Evolutionary conservation across 2,113 vertebrate genomes (phyloP).

Genomic region (Laterallus jamaicensis): DNA sequence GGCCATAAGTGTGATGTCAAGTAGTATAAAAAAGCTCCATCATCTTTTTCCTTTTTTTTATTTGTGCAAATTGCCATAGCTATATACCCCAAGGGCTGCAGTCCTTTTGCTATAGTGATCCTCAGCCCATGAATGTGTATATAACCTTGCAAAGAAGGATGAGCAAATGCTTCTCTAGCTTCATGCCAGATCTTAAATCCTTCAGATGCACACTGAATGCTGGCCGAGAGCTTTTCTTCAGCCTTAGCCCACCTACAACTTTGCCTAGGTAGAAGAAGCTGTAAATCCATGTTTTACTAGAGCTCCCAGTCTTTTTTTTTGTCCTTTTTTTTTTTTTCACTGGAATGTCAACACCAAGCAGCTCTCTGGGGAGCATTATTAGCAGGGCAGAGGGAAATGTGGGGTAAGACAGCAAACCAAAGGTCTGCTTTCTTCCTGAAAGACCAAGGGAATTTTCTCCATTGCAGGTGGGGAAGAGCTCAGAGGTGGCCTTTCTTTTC

Average conservation of each 20-base stretch:
- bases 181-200: not conserved
- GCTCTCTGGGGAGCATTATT: not conserved
- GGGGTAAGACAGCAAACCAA: not conserved
- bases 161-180: not conserved
- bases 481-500: conserved; percentile 20
- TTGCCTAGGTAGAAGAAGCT: not conserved
- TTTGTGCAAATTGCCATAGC: not conserved
- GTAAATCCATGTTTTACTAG: not conserved
- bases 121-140: not conserved
- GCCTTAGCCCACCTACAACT: not conserved
- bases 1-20: not conserved
- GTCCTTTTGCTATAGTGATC: not conserved
- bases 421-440: not conserved
- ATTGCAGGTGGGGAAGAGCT: conserved; percentile 16
- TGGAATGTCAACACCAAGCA: not conserved
- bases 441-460: conserved; percentile 2
- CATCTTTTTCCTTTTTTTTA: not conserved
- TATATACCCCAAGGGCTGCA: not conserved
- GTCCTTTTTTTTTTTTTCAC: not conserved
- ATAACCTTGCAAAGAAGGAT: not conserved
- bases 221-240: not conserved
- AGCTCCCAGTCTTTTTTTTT: not conserved
- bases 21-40: not conserved
- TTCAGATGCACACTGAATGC: not conserved
- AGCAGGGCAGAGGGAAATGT: not conserved